Percentiles rank a stretch among this genome's conserved stretches.
Evolutionary conservation across 53 echinoderm and acorn worm genomes (phyloP).

Genomic region (Patiria pectinifera): DNA sequence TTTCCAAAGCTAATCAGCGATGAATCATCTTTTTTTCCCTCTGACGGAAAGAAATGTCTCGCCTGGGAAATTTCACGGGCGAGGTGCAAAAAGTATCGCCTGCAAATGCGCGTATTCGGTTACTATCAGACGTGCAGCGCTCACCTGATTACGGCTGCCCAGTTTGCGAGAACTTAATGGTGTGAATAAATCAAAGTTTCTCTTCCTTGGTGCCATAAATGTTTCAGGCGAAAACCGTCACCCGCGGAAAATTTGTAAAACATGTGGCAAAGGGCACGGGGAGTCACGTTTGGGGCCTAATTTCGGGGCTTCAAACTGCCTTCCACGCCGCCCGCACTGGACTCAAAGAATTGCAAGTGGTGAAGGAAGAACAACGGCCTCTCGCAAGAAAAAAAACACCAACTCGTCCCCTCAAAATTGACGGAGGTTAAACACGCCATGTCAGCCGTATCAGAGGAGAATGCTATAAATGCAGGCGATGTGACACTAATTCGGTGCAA

Average conservation of each 20-base stretch:
- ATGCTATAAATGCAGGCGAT: slow-evolving; percentile 43
- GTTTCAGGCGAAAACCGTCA: slow-evolving; percentile 56
- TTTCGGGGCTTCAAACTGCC: neutral
- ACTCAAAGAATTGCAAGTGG: slow-evolving; percentile 11
- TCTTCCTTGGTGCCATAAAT: slow-evolving; percentile 50
- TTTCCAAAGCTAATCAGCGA: slow-evolving; percentile 25
- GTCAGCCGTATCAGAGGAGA: slow-evolving; percentile 35
- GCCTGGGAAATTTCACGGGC: slow-evolving; percentile 55
- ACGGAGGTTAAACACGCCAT: slow-evolving; percentile 56
- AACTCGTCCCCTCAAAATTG: neutral
- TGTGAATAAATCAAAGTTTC: slow-evolving; percentile 54
- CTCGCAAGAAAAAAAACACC: neutral
- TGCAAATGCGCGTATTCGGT: neutral
- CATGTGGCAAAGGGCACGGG: slow-evolving; percentile 49
- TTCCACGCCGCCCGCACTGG: neutral
- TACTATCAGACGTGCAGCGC: slow-evolving; percentile 17
- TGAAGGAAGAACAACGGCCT: slow-evolving; percentile 1
- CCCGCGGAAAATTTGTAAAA: slow-evolving; percentile 54
- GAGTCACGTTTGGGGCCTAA: slow-evolving; percentile 52
- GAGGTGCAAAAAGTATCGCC: neutral
- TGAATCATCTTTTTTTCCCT: slow-evolving; percentile 42
- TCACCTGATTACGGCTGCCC: slow-evolving; percentile 33
- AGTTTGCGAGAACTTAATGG: slow-evolving; percentile 49
- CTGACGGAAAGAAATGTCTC: neutral
- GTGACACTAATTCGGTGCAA: slow-evolving; percentile 51